phyloP scores from a whole-genome alignment of 2,797 vertebrate genomes.

The Sebastiscus tertius region DNA sequence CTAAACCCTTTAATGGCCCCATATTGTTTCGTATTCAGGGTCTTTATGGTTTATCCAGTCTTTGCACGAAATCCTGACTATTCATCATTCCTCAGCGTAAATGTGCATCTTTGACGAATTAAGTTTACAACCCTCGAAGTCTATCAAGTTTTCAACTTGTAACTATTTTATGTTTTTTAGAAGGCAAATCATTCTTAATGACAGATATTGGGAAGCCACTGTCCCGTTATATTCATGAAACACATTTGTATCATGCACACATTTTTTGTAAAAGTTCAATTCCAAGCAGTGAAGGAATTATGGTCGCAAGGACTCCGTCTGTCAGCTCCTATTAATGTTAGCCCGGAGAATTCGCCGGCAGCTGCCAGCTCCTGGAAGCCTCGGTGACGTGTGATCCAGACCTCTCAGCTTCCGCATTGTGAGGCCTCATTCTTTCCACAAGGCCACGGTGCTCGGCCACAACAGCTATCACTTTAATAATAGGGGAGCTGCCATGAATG shows the following conservation, averaged over 20 bases:
- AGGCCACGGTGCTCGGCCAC: constrained; percentile 47
- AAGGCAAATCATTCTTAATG: constrained; percentile 12
- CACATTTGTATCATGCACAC: constrained; percentile 33
- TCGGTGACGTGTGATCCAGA: constrained; percentile 63
- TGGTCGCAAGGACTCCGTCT: constrained; percentile 61
- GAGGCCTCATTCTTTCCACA: constrained; percentile 67
- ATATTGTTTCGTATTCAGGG: neutral
- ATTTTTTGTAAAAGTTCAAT: constrained; percentile 35
- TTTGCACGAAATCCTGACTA: neutral
- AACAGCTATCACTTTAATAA: constrained; percentile 61
- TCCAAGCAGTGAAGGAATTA: constrained; percentile 58
- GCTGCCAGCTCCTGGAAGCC: constrained; percentile 64
- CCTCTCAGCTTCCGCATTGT: constrained; percentile 62
- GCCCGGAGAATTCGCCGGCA: constrained; percentile 49
- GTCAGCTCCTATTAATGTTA: constrained; percentile 74
- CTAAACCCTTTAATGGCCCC: constrained; percentile 1
- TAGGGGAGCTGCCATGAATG: constrained; percentile 35
- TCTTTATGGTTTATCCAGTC: neutral
- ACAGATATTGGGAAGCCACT: constrained; percentile 9
- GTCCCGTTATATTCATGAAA: constrained; percentile 69
- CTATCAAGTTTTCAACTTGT: neutral
- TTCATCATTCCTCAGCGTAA: neutral
- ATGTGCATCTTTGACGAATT: constrained; percentile 9
- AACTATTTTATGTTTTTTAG: neutral
- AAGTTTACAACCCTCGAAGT: constrained; percentile 1